These are phyloP conservation scores for Drosophila pectinifera DNA, from an alignment of 1,140 invertebrate species.

Conservation along the genomic window DNA sequence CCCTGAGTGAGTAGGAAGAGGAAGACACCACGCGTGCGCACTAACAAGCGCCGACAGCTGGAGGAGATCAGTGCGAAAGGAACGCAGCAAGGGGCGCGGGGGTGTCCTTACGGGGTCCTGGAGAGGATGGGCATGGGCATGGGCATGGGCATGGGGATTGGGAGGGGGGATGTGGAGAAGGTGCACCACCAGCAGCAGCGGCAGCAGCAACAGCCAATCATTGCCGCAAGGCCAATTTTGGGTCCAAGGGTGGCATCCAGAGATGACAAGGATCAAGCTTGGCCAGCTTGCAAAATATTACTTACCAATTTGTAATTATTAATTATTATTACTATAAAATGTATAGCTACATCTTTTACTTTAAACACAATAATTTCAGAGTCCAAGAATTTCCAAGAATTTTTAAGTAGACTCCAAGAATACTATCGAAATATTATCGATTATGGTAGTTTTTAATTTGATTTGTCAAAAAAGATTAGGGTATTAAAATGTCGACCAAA, in stretches of 20 bases:
- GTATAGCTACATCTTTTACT: too few relatives aligned
- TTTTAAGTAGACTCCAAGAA: too few relatives aligned
- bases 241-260: slow-evolving; percentile 50
- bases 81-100: slow-evolving; percentile 20
- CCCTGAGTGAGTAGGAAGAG: slow-evolving; percentile 16
- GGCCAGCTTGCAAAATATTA: not conserved
- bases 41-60: slow-evolving; percentile 58
- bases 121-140: not conserved
- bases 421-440: too few relatives aligned
- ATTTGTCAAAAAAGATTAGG: too few relatives aligned
- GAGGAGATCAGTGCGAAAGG: slow-evolving; percentile 31
- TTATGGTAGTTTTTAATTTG: too few relatives aligned
- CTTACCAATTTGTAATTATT: not conserved
- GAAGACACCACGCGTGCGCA: slow-evolving; percentile 55
- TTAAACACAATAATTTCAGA: too few relatives aligned
- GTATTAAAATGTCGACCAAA: too few relatives aligned
- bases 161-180: slow-evolving; percentile 7
- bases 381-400: too few relatives aligned
- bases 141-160: too few relatives aligned
- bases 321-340: too few relatives aligned
- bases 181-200: slow-evolving; percentile 8
- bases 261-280: slow-evolving; percentile 17
- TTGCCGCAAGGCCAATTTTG: slow-evolving; percentile 80
- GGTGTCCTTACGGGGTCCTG: not conserved
- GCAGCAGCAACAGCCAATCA: slow-evolving; percentile 70